Conservation (phyloP, 2,797 vertebrate species). For the Austrolebias charrua region DNA sequence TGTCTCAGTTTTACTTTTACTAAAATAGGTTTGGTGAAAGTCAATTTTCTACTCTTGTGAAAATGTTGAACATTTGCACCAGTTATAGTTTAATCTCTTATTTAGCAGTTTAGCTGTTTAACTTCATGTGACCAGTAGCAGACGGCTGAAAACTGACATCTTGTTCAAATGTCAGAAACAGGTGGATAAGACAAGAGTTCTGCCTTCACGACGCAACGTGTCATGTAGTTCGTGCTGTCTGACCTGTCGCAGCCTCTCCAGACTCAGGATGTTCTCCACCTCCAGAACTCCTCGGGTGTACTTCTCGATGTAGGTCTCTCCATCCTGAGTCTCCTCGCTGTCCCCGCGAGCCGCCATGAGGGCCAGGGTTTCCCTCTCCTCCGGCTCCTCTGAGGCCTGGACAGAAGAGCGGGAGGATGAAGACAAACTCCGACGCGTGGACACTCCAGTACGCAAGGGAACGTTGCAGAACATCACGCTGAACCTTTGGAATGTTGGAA, state of each 20-base stretch:
- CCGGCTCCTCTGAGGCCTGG: constrained; percentile 95
- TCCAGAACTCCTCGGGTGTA: constrained; percentile 94
- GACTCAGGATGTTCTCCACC: constrained; percentile 93
- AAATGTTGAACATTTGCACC: too few species aligned
- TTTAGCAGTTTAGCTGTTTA: too few species aligned
- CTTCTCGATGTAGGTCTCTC: constrained; percentile 96
- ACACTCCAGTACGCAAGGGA: neutral
- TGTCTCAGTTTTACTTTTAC: too few species aligned
- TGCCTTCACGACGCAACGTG: too few species aligned
- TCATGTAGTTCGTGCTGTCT: neutral
- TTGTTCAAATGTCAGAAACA: too few species aligned
- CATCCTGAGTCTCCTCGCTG: constrained; percentile 85
- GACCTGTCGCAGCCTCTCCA: constrained; percentile 92
- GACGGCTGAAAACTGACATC: too few species aligned
- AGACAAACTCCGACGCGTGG: neutral
- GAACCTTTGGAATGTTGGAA: constrained; percentile 98
- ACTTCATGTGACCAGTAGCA: too few species aligned
- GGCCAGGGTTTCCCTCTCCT: constrained; percentile 94
- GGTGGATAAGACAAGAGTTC: too few species aligned
- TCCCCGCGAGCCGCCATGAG: constrained; percentile 94
- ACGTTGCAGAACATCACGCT: neutral
- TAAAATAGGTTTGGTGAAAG: too few species aligned
- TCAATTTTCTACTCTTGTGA: too few species aligned
- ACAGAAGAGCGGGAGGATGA: neutral
- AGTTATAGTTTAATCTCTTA: too few species aligned